These are phyloP conservation scores for Geophilus truncorum DNA, from an alignment of 2,888 invertebrate genomes.

Conservation along the genomic window DNA sequence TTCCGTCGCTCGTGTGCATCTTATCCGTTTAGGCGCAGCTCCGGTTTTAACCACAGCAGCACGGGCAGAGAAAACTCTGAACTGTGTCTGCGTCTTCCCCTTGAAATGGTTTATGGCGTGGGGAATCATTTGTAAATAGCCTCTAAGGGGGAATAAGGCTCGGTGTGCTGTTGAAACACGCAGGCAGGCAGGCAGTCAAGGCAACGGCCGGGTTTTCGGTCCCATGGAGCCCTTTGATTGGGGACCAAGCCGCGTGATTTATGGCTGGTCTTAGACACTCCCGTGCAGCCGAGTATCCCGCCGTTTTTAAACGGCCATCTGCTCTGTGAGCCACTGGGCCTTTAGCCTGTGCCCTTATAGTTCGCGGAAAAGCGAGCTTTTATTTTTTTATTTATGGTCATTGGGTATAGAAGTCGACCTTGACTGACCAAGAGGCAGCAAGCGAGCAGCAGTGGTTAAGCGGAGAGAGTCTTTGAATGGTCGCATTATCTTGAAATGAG, in stretches of 20 bases:
- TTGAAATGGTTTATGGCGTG: constrained; percentile 22
- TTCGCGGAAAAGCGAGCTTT: background rate
- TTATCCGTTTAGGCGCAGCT: constrained; percentile 10
- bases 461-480: background rate
- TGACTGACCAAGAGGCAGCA: background rate
- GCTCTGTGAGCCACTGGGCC: background rate
- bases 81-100: background rate
- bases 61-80: background rate
- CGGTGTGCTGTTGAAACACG: background rate
- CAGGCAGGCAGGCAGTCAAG: too few species aligned
- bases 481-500: background rate
- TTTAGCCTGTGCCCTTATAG: constrained; percentile 8
- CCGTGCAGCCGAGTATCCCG: background rate
- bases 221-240: constrained; percentile 23
- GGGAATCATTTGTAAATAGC: constrained; percentile 34
- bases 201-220: constrained; percentile 31
- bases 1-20: constrained; percentile 13
- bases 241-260: constrained; percentile 30
- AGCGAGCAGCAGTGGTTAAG: background rate
- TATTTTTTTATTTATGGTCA: constrained; percentile 13
- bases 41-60: background rate
- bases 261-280: constrained; percentile 22
- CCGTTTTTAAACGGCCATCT: constrained; percentile 4
- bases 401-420: constrained; percentile 21
- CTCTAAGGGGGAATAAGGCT: constrained; percentile 2